Percentiles rank a stretch among this genome's conserved stretches.
Evolutionary conservation across 2,888 invertebrate genomes (phyloP).

Genomic region (Sepioteuthis lessoniana): DNA sequence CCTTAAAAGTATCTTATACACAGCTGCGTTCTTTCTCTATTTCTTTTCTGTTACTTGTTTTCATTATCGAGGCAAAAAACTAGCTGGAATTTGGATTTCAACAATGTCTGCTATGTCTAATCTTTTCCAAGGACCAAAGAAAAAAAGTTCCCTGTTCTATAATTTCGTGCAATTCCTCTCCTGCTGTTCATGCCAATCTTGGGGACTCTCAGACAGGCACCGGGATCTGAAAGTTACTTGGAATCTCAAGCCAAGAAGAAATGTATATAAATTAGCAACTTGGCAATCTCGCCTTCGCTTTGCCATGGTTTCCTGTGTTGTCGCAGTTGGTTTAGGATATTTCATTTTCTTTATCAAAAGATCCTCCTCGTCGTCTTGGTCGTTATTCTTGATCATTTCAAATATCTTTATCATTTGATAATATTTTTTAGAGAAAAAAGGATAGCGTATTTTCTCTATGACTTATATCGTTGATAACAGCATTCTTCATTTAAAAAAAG

Average conservation of each 20-base stretch:
- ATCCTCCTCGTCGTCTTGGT: not conserved
- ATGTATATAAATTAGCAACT: no score
- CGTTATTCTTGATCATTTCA: not conserved
- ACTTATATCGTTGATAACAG: no score
- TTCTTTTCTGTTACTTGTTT: not conserved
- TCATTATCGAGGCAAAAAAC: not conserved
- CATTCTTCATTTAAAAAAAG: no score
- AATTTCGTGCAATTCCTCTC: slow-evolving; percentile 1
- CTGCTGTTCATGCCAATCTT: slow-evolving; percentile 33
- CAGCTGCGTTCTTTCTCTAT: not conserved
- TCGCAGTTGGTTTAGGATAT: not conserved
- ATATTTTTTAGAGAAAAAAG: not conserved
- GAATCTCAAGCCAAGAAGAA: not conserved
- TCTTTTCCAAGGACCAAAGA: not conserved
- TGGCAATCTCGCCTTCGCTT: not conserved
- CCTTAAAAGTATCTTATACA: not conserved
- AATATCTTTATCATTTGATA: not conserved
- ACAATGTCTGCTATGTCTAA: not conserved
- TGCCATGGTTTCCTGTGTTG: not conserved
- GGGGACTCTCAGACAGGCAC: not conserved
- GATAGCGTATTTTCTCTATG: no score
- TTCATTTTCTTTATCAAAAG: not conserved
- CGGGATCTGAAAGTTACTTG: not conserved
- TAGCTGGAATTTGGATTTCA: not conserved
- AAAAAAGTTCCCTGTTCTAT: not conserved